phyloP scores from a whole-genome alignment of 2,113 vertebrate species.

The Martes martes region DNA sequence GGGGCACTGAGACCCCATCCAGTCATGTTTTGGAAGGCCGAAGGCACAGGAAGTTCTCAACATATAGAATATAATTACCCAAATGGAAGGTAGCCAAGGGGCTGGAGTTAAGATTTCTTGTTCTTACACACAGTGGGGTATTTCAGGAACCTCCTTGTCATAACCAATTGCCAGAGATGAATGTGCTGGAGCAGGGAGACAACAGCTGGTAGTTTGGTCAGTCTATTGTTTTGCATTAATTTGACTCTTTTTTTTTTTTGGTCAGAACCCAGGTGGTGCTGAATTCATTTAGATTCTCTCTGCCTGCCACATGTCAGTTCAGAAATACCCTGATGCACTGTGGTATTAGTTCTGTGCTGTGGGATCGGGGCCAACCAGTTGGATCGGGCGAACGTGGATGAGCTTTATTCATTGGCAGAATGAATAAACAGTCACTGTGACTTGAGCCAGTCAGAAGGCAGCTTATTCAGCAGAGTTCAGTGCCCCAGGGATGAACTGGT shows the following conservation, averaged over 20 bases:
- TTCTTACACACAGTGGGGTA: not conserved
- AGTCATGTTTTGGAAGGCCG: not conserved
- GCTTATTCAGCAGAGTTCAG: not conserved
- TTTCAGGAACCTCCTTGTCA: not conserved
- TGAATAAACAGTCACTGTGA: not conserved
- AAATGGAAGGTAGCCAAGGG: not conserved
- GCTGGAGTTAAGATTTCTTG: not conserved
- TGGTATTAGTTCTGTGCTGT: not conserved
- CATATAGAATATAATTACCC: not conserved
- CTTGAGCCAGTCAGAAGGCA: conserved; percentile 10
- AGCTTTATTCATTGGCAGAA: conserved; percentile 21
- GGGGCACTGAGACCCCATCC: not conserved
- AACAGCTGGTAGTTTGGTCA: conserved; percentile 37
- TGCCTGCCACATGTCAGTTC: conserved; percentile 68
- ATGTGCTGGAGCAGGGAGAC: not conserved
- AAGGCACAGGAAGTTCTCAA: not conserved
- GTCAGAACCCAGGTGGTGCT: conserved; percentile 38
- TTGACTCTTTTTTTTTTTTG: not conserved
- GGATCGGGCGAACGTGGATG: not conserved
- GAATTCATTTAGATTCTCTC: conserved; percentile 63
- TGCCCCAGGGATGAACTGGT: rapidly evolving
- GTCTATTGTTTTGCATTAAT: conserved; percentile 46
- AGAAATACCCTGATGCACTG: not conserved
- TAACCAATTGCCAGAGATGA: conserved; percentile 8
- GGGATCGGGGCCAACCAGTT: not conserved